Percentiles rank a stretch among this genome's conserved stretches.
phyloP scores from a whole-genome alignment of 2,888 invertebrate species.

The Stenoptilia bipunctidactyla region DNA sequence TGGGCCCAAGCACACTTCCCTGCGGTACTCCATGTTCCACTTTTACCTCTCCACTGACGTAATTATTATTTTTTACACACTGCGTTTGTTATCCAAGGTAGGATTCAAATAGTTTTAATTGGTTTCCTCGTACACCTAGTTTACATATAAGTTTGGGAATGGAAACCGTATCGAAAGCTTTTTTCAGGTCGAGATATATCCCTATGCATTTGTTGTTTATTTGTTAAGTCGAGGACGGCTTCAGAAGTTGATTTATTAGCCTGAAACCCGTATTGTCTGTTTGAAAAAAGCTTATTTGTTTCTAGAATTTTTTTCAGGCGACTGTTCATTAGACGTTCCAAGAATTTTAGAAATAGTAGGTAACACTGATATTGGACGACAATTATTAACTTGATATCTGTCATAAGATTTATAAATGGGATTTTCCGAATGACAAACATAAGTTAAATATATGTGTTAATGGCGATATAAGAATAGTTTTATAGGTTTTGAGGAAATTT shows the following conservation, averaged over 20 bases:
- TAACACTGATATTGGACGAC: slow-evolving; percentile 4
- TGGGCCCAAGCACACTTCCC: too few species aligned
- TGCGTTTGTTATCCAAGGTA: too few species aligned
- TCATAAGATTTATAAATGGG: slow-evolving; percentile 2
- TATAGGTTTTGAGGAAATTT: too few species aligned
- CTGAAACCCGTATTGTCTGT: slow-evolving; percentile 4
- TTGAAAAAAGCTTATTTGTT: not conserved
- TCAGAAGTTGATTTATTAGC: slow-evolving; percentile 1
- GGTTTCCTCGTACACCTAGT: not conserved
- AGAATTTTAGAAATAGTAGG: slow-evolving; percentile 4
- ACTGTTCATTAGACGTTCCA: too few species aligned
- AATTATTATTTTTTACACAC: too few species aligned
- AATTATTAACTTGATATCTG: not conserved
- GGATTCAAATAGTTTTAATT: too few species aligned
- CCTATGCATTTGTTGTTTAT: not conserved
- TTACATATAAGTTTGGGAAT: not conserved
- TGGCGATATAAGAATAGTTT: not conserved
- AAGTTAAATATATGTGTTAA: not conserved
- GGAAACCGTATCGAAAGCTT: too few species aligned
- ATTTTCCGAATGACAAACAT: not conserved
- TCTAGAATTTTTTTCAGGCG: not conserved
- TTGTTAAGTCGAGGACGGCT: slow-evolving; percentile 1
- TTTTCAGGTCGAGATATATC: not conserved
- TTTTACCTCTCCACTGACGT: too few species aligned
- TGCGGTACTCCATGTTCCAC: not conserved